phyloP scores from a whole-genome alignment of 2,797 vertebrate species.

The Sebastes nivosus region DNA sequence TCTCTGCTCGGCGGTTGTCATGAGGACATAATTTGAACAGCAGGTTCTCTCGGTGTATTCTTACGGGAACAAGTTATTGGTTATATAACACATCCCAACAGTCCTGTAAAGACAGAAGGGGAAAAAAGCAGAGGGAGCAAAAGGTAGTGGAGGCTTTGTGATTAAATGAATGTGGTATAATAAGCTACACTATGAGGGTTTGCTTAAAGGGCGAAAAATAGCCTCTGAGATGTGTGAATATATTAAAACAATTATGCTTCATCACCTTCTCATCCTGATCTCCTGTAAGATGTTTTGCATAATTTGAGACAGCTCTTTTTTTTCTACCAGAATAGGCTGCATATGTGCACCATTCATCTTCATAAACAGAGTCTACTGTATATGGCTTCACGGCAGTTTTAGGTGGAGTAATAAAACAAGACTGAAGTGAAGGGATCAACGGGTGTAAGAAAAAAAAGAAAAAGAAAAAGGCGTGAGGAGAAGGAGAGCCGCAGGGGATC shows the following conservation, averaged over 20 bases:
- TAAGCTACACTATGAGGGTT: constrained; percentile 10
- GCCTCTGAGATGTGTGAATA: background rate
- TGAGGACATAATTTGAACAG: constrained; percentile 24
- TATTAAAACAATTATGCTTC: background rate
- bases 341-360: background rate
- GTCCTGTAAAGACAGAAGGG: background rate
- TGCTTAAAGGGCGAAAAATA: background rate
- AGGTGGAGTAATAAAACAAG: background rate
- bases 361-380: background rate
- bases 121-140: background rate
- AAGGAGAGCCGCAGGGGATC: constrained; percentile 11
- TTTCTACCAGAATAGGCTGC: background rate
- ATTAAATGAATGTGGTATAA: constrained; percentile 27
- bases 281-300: background rate
- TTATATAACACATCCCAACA: constrained; percentile 40
- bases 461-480: background rate
- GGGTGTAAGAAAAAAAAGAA: background rate
- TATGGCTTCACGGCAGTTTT: background rate
- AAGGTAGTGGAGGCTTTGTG: background rate
- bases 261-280: background rate
- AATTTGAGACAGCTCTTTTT: background rate
- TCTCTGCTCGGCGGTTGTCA: constrained; percentile 6
- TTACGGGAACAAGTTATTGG: constrained; percentile 1
- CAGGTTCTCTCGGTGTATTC: constrained; percentile 12
- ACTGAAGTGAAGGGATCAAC: background rate